These are phyloP conservation scores for Enteromius radiatus DNA, from an alignment of 2,797 vertebrate genomes.

Conservation along the genomic window DNA sequence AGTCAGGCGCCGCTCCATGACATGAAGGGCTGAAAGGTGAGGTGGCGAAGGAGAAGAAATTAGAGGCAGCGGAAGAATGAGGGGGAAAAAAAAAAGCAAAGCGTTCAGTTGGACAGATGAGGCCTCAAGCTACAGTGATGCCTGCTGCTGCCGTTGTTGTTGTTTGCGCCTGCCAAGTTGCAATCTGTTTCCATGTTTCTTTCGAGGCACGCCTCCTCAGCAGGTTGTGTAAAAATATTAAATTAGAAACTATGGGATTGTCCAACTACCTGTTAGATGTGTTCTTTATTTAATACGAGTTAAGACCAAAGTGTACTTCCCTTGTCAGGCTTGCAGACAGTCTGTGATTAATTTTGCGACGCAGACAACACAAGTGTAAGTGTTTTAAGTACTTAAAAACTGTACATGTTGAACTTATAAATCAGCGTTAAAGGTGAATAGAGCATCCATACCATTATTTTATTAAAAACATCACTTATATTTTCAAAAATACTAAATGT, in stretches of 20 bases:
- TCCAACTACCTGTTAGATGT: conserved; percentile 9
- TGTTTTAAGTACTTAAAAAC: neutral
- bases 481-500: neutral
- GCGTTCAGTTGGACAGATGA: conserved; percentile 57
- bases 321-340: neutral
- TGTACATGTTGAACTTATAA: neutral
- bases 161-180: conserved; percentile 58
- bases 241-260: conserved; percentile 5
- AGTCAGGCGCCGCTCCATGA: conserved; percentile 55
- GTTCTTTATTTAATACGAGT: neutral
- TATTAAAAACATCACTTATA: neutral
- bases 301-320: neutral
- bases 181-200: conserved; percentile 64
- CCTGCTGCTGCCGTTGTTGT: conserved; percentile 54
- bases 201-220: conserved; percentile 41
- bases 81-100: conserved; percentile 47
- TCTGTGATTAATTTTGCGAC: neutral
- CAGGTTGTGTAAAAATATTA: conserved; percentile 21
- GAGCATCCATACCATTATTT: too few relatives aligned
- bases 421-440: neutral
- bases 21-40: conserved; percentile 54
- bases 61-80: conserved; percentile 44
- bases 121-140: conserved; percentile 39
- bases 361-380: neutral
- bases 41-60: conserved; percentile 42